Percentiles rank a stretch among this genome's conserved stretches.
Conservation (phyloP, 2,113 vertebrate genomes). For the Hippoglossus stenolepis region DNA sequence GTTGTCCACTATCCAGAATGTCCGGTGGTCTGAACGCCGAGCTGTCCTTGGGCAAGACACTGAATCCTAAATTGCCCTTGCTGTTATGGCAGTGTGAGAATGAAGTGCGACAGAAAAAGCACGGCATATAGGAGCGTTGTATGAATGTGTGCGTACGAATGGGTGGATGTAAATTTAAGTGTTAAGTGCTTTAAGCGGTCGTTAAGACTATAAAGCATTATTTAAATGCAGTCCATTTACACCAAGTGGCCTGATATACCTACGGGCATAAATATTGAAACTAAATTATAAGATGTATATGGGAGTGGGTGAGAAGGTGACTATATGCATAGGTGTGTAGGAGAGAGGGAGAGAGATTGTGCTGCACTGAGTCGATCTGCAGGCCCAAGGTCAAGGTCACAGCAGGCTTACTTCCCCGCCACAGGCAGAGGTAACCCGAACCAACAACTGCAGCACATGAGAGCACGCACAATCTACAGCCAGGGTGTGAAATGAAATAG, state of each 20-base stretch:
- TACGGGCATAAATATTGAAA: neutral
- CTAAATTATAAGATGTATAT: neutral
- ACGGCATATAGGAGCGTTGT: neutral
- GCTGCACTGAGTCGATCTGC: constrained; percentile 72
- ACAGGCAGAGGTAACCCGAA: constrained; percentile 77
- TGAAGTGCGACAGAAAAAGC: neutral
- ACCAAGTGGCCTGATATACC: neutral
- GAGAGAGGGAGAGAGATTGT: constrained; percentile 38
- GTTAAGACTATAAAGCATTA: neutral
- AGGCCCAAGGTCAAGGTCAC: constrained; percentile 77
- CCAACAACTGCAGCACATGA: constrained; percentile 66
- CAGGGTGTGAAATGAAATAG: constrained; percentile 58
- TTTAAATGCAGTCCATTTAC: neutral
- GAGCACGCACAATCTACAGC: constrained; percentile 42
- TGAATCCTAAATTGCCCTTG: neutral
- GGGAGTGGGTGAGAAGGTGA: neutral
- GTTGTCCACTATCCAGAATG: neutral
- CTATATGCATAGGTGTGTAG: constrained; percentile 3
- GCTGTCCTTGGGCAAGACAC: neutral
- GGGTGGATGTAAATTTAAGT: neutral
- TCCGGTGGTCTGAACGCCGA: neutral
- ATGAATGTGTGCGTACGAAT: neutral
- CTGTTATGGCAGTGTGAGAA: neutral
- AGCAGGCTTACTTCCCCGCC: constrained; percentile 66
- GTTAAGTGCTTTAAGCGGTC: neutral